Evolutionary conservation across 2,113 vertebrate genomes (phyloP), one percentile per base, ranked within the genome.

Genomic region (Pachyramphus minor): DNA sequence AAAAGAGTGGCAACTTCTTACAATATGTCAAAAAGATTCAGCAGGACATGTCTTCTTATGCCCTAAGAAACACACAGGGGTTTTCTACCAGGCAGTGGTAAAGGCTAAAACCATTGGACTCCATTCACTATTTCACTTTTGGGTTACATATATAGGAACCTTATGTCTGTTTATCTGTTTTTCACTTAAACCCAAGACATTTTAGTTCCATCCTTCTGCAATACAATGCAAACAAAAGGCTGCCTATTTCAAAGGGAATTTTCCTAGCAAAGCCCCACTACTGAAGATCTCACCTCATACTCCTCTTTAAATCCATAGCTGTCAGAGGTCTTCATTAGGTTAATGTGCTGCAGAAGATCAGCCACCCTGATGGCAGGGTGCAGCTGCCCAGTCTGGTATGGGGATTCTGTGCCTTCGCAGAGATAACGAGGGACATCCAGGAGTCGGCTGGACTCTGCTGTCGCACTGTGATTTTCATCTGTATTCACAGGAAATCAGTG

Each of bases 251-350:
- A 69, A 58, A 82, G 76, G 25, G 45, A 78, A 72, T 91, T 93
- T 72, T 67, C 62, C 84, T 80, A 75, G 58, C 52, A 78, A 84
- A 95, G 79, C 35, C 75, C 74, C 81, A 89, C 69, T 58, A 28
- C 53, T 79, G 89, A 96, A 95, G 84, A 42, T 87, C 95, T 98
- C 98, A 99, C 99, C 99, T 99, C 99, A 50, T 99, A 99, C 96
- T 99, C 99, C 97, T 99, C 99, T 97, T 99, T 99, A 96, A 99
- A 99, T 95, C 99, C 99, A 89, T 99, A 99, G 98, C 99, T 99
- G 98, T 99, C 99, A 30, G 99, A 99, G 4, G 99, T 99, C 98
- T 99, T 99, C 99, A 99, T 99, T 58, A 99, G 98, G 96, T 99
- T 99, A 97, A 99, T 99, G 97, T 99, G 99, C 88, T 99, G 99